Evolutionary conservation across 2,797 vertebrate species (phyloP).

Genomic region (Chiropotes sagulatus): DNA sequence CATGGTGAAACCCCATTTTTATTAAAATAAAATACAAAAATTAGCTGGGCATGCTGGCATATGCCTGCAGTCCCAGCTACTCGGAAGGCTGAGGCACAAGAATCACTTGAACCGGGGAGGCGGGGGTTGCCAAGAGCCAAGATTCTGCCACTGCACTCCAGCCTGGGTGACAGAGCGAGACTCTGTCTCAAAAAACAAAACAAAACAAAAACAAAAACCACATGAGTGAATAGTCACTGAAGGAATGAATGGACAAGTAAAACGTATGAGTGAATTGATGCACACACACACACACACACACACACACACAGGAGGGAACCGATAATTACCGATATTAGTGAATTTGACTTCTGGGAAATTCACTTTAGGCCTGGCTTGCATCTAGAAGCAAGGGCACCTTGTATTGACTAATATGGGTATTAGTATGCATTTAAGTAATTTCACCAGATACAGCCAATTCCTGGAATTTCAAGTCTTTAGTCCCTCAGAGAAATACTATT

Average conservation of each 20-base stretch:
- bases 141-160: no score
- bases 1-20: no score
- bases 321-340: background rate
- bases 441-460: background rate
- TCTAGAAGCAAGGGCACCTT: constrained; percentile 43
- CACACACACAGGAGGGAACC: background rate
- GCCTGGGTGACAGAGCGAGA: no score
- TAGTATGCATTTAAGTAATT: constrained; percentile 38
- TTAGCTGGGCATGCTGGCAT: no score
- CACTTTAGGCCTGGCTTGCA: background rate
- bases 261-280: background rate
- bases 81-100: no score
- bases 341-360: background rate
- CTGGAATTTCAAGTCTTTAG: constrained; percentile 49
- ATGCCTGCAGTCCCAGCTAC: no score
- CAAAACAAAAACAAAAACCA: no score
- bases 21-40: no score
- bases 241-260: background rate
- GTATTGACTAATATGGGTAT: background rate
- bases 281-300: background rate
- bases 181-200: no score
- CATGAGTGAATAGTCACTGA: no score
- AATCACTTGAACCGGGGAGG: no score
- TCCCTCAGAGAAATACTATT: constrained; percentile 20
- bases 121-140: no score